Evolutionary conservation across 2,113 vertebrate species (phyloP).

Genomic region (Melanerpes aurifrons): DNA sequence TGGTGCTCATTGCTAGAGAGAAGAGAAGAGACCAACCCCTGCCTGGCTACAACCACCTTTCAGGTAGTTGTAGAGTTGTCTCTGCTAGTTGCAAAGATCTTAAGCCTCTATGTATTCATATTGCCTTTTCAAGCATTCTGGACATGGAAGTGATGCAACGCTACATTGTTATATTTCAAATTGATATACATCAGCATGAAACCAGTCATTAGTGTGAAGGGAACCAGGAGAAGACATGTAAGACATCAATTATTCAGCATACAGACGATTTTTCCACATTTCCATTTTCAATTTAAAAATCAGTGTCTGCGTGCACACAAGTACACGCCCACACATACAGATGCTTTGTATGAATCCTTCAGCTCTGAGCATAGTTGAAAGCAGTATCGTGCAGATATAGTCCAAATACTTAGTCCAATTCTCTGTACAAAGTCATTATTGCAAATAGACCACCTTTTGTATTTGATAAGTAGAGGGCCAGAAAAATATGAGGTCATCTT

Average conservation of each 20-base stretch:
- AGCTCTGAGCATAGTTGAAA: not conserved
- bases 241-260: conserved; percentile 52
- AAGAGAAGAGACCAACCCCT: no score
- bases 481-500: not conserved
- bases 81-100: conserved; percentile 17
- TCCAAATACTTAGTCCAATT: not conserved
- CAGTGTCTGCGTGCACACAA: not conserved
- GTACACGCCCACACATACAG: not conserved
- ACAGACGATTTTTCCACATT: conserved; percentile 11
- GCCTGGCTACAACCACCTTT: no score
- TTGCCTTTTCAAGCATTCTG: conserved; percentile 46
- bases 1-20: no score
- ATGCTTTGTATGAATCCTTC: not conserved
- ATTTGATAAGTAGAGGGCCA: not conserved
- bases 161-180: conserved; percentile 43
- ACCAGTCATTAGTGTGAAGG: conserved; percentile 36
- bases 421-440: not conserved
- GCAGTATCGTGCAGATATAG: not conserved
- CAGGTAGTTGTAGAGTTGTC: not conserved
- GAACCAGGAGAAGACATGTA: conserved; percentile 18
- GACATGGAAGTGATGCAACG: conserved; percentile 53
- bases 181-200: conserved; percentile 36
- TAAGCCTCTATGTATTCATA: conserved; percentile 1
- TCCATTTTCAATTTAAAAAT: conserved; percentile 20
- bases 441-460: not conserved